phyloP scores from a whole-genome alignment of 2,113 vertebrate genomes.

The Dasyurus viverrinus region DNA sequence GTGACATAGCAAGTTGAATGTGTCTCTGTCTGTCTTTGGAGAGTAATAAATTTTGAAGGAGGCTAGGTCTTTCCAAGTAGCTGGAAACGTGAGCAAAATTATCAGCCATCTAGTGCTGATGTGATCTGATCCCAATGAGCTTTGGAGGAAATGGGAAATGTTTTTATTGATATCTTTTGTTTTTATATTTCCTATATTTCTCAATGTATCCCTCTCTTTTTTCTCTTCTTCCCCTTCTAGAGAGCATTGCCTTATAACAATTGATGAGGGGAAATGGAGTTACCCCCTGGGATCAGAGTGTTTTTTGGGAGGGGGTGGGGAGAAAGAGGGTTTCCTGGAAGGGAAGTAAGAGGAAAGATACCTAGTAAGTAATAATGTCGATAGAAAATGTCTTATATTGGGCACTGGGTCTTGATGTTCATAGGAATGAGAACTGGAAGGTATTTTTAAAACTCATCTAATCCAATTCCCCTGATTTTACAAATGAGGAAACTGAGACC shows the following conservation, averaged over 20 bases:
- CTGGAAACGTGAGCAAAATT: conserved; percentile 21
- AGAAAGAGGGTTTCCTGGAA: not conserved
- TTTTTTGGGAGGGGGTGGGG: not conserved
- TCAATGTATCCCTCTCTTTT: not conserved
- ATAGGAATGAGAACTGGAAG: not conserved
- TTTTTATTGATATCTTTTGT: not conserved
- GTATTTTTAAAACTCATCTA: not conserved
- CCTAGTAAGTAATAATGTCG: not conserved
- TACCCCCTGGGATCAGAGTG: not conserved
- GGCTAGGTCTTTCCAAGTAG: conserved; percentile 22
- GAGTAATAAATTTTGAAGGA: conserved; percentile 36
- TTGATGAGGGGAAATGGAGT: not conserved
- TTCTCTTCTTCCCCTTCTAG: not conserved
- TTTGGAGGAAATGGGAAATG: not conserved
- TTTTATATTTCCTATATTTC: not conserved
- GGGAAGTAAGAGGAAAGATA: not conserved
- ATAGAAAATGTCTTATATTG: not conserved
- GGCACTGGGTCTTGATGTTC: not conserved
- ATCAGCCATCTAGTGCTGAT: not conserved
- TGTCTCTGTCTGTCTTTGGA: conserved; percentile 39
- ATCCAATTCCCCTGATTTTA: not conserved
- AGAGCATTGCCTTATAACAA: not conserved
- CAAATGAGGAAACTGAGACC: not conserved
- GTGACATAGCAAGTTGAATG: not conserved
- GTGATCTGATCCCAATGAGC: not conserved